Evolutionary conservation across 2,113 vertebrate species (phyloP).

Genomic region (Anguilla rostrata): DNA sequence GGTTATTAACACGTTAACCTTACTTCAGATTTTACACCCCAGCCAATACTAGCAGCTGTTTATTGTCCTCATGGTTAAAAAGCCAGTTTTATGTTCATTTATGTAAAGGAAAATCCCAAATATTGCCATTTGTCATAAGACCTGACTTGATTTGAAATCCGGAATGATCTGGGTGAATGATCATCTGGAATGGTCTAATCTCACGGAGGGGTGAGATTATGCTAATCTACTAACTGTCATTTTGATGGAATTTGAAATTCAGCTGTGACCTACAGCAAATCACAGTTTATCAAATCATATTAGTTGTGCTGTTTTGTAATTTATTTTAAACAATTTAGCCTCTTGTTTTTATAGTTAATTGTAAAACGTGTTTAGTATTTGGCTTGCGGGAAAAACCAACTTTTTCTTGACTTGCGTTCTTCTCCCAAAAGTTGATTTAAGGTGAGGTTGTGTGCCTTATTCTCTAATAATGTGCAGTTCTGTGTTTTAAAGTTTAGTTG

Average conservation of each 20-base stretch:
- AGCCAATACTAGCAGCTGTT: not conserved
- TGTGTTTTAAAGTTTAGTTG: not conserved
- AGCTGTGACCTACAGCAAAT: not conserved
- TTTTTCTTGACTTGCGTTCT: not conserved
- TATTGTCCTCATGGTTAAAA: not conserved
- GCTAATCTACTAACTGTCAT: not conserved
- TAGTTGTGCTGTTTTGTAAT: not conserved
- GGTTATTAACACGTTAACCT: not conserved
- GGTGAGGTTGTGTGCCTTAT: not conserved
- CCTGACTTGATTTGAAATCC: not conserved
- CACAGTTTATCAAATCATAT: not conserved
- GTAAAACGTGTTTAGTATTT: not conserved
- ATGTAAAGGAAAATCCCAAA: not conserved
- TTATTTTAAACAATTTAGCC: too few species aligned
- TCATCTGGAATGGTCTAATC: too few species aligned
- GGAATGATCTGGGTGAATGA: not conserved
- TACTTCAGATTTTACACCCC: conserved; percentile 14
- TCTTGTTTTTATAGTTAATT: not conserved
- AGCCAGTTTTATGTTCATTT: not conserved
- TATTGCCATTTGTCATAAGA: not conserved
- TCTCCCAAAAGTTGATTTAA: too few species aligned
- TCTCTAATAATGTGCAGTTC: not conserved
- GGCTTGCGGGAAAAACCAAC: not conserved
- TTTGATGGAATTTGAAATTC: not conserved
- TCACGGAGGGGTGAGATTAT: not conserved